Evolutionary conservation across 2,797 vertebrate species (phyloP).

Genomic region (Sylvia borin): DNA sequence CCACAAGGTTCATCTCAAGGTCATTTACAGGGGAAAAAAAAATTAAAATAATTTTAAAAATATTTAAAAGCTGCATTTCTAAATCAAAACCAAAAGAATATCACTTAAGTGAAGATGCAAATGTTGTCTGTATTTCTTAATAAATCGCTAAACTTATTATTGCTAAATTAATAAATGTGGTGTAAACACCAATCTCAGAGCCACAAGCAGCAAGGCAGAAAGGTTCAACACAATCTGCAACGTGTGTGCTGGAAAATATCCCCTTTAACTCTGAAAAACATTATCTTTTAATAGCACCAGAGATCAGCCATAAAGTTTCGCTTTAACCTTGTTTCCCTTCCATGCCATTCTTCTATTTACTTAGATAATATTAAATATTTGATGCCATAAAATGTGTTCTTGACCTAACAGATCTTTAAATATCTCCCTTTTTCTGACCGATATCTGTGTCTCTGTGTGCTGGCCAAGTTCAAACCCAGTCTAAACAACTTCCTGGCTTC

Average conservation of each 20-base stretch:
- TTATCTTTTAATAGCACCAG: neutral
- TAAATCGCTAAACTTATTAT: neutral
- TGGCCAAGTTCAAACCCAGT: neutral
- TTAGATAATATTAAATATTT: neutral
- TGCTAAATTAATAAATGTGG: too few species aligned
- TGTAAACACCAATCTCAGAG: neutral
- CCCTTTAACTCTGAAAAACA: neutral
- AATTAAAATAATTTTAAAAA: too few species aligned
- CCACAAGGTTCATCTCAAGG: neutral
- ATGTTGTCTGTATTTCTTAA: neutral
- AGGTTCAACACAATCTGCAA: neutral
- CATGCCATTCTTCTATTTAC: neutral
- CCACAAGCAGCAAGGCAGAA: neutral
- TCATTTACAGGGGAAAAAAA: neutral
- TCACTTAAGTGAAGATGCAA: neutral
- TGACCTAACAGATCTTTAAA: neutral
- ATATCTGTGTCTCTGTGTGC: neutral
- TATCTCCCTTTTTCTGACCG: neutral
- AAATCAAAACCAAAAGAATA: neutral
- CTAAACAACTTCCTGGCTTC: constrained; percentile 8
- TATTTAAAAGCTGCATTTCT: neutral
- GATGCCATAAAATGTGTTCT: neutral
- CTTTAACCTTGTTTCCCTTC: neutral
- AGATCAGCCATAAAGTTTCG: neutral
- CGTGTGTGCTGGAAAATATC: neutral